Base-by-base conservation (phyloP, 1,140 invertebrate genomes). In the Plutomurus gul region DNA sequence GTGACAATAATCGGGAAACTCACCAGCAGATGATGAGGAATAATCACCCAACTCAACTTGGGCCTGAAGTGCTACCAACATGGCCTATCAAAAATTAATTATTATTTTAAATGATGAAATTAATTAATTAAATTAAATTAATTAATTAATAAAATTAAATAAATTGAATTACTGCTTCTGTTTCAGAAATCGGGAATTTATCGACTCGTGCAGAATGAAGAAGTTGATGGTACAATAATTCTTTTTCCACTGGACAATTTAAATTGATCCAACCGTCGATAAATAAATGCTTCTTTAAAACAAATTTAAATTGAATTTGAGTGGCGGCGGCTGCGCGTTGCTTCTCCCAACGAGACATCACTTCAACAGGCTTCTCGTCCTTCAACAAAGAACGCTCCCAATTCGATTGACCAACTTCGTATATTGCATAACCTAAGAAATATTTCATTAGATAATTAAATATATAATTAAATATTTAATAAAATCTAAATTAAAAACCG, bases 201-300 rank as follows among this genome's bases (percentile, higher is more conserved):
- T 98, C 95, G 76, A 93, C 94, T 78, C 95, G 89, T 20, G 98
- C 90, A 84, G 94, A 92, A 85, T 96, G 94, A 51, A 98, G 88
- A 36, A 97, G 92, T 88, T 99, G 96, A 88, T 98, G 95, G 87
- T 97, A 97, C n/a, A 99, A 86, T 25, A 99, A 87, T 87, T 98
- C 96, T 86, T 97, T 96, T 87, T 98, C 96, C 1, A 98, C 95
- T 0, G 93, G 92, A 87, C 96, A 94, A 75, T 91, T 92, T 81
- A 92, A 87, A 87, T 94, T 94, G 86, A 95, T 92, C 85, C 91
- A 97, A 79, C 91, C 91, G 88, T 92, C 94, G 83, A 93, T 90
- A 88, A 98, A 97, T 65, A 99, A 87, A 84, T 97, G 95, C 89
- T 99, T 99, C 88, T 98, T 94, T 85, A 95, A 93, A 27, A 95